These are phyloP conservation scores for Xestobium rufovillosum DNA, from an alignment of 2,888 invertebrate genomes.

Conservation along the genomic window DNA sequence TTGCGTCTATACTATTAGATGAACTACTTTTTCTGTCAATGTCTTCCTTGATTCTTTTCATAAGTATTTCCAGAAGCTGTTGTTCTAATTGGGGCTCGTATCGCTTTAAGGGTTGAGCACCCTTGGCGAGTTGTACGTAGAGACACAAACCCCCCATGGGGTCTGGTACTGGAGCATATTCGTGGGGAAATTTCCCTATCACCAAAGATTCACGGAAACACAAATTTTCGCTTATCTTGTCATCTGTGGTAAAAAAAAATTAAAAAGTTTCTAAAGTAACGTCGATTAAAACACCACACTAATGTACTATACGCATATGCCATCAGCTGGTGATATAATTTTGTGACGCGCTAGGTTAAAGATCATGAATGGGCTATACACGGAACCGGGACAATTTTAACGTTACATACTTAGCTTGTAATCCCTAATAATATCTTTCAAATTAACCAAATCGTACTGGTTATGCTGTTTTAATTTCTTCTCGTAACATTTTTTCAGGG, in stretches of 20 bases:
- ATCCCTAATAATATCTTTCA: slow-evolving; percentile 20
- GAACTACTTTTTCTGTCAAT: no score
- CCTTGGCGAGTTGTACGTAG: slow-evolving; percentile 42
- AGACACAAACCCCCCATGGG: slow-evolving; percentile 41
- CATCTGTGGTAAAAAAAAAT: slow-evolving; percentile 39
- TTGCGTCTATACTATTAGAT: no score
- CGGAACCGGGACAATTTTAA: neutral
- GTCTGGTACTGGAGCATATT: slow-evolving; percentile 3
- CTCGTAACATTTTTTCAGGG: slow-evolving; percentile 29
- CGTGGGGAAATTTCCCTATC: slow-evolving; percentile 46
- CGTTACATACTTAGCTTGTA: slow-evolving; percentile 23
- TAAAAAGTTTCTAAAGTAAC: slow-evolving; percentile 11
- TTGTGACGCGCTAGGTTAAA: no score
- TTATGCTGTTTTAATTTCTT: slow-evolving; percentile 28
- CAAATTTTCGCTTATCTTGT: slow-evolving; percentile 44
- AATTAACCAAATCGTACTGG: slow-evolving; percentile 32
- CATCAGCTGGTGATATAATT: no score
- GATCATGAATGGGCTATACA: no score
- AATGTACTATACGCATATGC: no score
- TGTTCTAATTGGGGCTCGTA: no score
- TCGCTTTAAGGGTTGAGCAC: slow-evolving; percentile 29
- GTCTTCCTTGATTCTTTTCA: no score
- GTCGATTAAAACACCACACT: neutral
- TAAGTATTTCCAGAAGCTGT: no score
- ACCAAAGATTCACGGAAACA: slow-evolving; percentile 51